A percentile compares a stretch with the other conserved stretches of the same genome.
These are phyloP conservation scores for Coregonus ussuriensis DNA, from an alignment of 2,797 vertebrate species.

Conservation along the genomic window DNA sequence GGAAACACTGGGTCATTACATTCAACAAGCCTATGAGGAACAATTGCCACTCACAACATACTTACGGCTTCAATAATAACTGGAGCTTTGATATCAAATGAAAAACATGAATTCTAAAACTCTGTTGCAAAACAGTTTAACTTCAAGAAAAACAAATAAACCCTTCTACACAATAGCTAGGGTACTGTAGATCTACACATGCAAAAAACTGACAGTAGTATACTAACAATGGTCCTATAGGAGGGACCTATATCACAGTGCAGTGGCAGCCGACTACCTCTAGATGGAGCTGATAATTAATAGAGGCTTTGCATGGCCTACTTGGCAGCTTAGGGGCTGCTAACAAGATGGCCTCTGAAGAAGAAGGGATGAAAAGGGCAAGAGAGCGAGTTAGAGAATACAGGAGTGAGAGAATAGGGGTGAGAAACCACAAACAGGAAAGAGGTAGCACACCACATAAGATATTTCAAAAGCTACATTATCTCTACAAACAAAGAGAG, in stretches of 20 bases:
- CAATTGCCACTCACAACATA: neutral
- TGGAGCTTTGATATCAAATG: neutral
- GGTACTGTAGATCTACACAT: neutral
- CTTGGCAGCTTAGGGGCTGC: neutral
- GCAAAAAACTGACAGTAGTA: neutral
- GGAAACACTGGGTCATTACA: neutral
- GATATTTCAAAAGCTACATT: too few relatives aligned
- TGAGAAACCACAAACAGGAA: neutral
- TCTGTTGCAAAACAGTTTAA: neutral
- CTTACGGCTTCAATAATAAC: neutral
- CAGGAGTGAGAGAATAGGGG: neutral
- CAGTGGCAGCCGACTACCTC: slow-evolving; percentile 16
- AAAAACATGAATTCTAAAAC: neutral
- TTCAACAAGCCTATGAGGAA: neutral
- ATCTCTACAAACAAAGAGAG: too few relatives aligned
- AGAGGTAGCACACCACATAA: neutral
- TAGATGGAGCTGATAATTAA: slow-evolving; percentile 28
- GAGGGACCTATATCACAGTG: neutral
- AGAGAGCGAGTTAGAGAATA: neutral
- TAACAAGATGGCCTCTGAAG: neutral
- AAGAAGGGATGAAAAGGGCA: neutral
- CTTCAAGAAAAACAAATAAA: neutral
- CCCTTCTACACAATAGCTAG: neutral
- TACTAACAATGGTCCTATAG: neutral
- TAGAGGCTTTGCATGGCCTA: slow-evolving; percentile 6